These are phyloP conservation scores for Odontesthes bonariensis DNA, from an alignment of 2,113 vertebrate species.

Conservation along the genomic window DNA sequence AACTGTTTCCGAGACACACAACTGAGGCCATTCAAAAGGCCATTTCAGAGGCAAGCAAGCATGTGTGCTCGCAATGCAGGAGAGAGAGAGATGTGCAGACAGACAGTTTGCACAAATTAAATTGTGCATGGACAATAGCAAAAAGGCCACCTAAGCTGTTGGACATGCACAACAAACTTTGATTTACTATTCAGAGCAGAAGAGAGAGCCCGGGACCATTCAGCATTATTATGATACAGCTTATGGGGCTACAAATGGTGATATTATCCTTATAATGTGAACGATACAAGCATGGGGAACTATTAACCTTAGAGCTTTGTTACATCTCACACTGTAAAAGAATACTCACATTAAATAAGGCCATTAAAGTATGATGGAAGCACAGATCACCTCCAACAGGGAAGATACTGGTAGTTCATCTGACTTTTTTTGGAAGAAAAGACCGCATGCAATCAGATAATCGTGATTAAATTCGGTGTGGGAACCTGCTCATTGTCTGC, in stretches of 20 bases:
- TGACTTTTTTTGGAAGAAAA: background rate
- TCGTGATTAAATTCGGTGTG: no score
- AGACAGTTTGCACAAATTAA: slow-evolving; percentile 44
- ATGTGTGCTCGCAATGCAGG: slow-evolving; percentile 23
- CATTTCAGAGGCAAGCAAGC: slow-evolving; percentile 50
- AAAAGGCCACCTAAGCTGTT: slow-evolving; percentile 32
- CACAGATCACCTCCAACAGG: background rate
- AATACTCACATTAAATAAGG: background rate
- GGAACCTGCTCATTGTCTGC: no score
- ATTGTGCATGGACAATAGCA: slow-evolving; percentile 33
- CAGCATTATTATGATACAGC: slow-evolving; percentile 35
- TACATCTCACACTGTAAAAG: slow-evolving; percentile 3
- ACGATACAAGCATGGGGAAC: slow-evolving; percentile 23
- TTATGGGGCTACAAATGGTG: slow-evolving; percentile 19
- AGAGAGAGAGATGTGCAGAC: slow-evolving; percentile 3
- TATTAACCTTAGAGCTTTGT: slow-evolving; percentile 43
- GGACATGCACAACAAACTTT: slow-evolving; percentile 62
- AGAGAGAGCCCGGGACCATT: slow-evolving; percentile 25
- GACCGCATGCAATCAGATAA: background rate
- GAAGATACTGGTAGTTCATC: no score
- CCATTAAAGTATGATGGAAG: slow-evolving; percentile 8
- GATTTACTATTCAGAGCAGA: slow-evolving; percentile 28
- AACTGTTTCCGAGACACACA: slow-evolving; percentile 33
- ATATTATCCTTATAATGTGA: slow-evolving; percentile 36
- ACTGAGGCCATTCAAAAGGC: slow-evolving; percentile 43